phyloP scores from a whole-genome alignment of 92 coral and sea anemone species.

The Siderastrea siderea region DNA sequence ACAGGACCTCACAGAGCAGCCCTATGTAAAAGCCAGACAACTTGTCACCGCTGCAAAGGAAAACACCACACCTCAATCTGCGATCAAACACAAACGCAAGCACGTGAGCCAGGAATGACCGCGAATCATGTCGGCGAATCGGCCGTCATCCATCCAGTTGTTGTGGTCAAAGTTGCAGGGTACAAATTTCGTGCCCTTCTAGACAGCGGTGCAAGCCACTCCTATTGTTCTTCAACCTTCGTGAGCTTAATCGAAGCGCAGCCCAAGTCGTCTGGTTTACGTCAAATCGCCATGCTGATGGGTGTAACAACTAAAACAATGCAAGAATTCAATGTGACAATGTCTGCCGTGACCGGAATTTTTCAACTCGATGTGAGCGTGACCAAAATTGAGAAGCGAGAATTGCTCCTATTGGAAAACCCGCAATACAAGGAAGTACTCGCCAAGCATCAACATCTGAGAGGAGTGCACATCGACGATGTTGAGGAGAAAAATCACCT shows the following conservation, averaged over 20 bases:
- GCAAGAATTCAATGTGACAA: constrained; percentile 71
- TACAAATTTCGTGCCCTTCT: constrained; percentile 63
- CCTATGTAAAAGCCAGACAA: constrained; percentile 66
- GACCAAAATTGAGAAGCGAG: constrained; percentile 66
- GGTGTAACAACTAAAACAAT: constrained; percentile 71
- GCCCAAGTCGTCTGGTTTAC: constrained; percentile 52
- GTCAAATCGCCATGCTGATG: constrained; percentile 77
- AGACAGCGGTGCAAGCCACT: constrained; percentile 64
- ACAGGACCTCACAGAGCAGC: constrained; percentile 68
- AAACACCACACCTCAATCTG: constrained; percentile 79
- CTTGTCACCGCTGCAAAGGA: constrained; percentile 56
- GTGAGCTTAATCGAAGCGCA: constrained; percentile 67
- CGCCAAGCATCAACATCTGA: constrained; percentile 57
- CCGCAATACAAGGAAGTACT: constrained; percentile 69
- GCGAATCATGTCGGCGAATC: constrained; percentile 39
- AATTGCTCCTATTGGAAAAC: constrained; percentile 73
- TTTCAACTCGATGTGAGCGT: constrained; percentile 63
- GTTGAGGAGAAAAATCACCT: constrained; percentile 49
- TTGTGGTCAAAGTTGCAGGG: constrained; percentile 32
- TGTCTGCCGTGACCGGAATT: constrained; percentile 58
- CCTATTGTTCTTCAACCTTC: constrained; percentile 74
- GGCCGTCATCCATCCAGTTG: constrained; percentile 49
- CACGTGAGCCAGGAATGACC: constrained; percentile 61
- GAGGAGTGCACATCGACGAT: constrained; percentile 74
- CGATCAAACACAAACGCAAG: constrained; percentile 25